Percentiles rank a stretch among this genome's conserved stretches.
Conservation (phyloP, 2,113 vertebrate genomes). For the Siniperca knerii region DNA sequence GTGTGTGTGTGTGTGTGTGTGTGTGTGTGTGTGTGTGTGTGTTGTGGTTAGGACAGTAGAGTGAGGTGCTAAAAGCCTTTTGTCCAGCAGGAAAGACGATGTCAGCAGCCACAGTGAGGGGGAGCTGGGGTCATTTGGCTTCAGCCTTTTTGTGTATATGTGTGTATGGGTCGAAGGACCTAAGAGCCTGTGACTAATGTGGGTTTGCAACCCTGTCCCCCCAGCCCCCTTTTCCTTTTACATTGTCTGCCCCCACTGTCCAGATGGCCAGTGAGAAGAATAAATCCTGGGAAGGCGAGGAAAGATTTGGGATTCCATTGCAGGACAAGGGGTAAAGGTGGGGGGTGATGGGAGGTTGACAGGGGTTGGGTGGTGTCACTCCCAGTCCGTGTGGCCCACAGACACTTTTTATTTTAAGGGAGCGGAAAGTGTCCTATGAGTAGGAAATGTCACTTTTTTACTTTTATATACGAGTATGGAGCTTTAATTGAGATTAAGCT, state of each 20-base stretch:
- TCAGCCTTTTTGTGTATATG: conserved; percentile 52
- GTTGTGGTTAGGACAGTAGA: conserved; percentile 71
- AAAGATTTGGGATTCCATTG: conserved; percentile 76
- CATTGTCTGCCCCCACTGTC: conserved; percentile 78
- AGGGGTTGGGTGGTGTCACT: conserved; percentile 36
- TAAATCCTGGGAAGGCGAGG: conserved; percentile 69
- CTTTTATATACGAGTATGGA: neutral
- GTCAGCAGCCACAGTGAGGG: conserved; percentile 74
- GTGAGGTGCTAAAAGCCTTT: conserved; percentile 84
- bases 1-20: conserved; percentile 46
- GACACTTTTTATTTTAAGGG: neutral
- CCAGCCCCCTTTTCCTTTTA: conserved; percentile 63
- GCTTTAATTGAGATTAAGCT: neutral
- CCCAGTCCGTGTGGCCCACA: conserved; percentile 22
- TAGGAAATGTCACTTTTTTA: conserved; percentile 1
- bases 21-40: conserved; percentile 49
- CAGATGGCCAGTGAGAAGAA: conserved; percentile 80
- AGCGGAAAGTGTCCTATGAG: neutral
- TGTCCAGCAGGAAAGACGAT: conserved; percentile 83
- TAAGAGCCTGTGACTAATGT: conserved; percentile 92
- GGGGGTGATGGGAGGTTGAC: conserved; percentile 37
- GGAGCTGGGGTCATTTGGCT: conserved; percentile 76
- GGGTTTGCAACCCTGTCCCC: conserved; percentile 63
- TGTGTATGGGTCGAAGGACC: conserved; percentile 76
- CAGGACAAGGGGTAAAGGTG: conserved; percentile 63